Evolutionary conservation across 1,140 invertebrate genomes (phyloP).

Genomic region (Steinernema khuongi): DNA sequence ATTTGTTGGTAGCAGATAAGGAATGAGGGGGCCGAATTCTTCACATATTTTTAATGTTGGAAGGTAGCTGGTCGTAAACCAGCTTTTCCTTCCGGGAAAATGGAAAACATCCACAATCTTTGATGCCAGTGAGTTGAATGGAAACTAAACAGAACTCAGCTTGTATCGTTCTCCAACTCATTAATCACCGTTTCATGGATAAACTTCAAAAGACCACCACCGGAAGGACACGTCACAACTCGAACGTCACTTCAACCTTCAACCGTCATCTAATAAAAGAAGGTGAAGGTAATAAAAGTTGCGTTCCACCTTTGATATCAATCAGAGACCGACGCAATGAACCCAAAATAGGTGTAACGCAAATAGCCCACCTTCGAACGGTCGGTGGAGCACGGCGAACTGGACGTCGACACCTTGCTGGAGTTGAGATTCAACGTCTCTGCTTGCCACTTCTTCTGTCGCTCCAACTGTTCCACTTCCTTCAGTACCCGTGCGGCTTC

Average conservation of each 20-base stretch:
- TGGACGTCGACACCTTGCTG: background rate
- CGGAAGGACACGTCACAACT: no score
- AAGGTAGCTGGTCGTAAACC: background rate
- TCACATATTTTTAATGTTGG: background rate
- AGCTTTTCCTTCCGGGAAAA: constrained; percentile 1
- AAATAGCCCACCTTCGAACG: background rate
- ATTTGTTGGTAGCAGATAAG: background rate
- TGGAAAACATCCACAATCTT: no score
- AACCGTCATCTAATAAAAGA: no score
- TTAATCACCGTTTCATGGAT: no score
- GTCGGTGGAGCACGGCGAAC: background rate
- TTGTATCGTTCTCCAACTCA: no score
- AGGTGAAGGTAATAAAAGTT: background rate
- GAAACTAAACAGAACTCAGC: no score
- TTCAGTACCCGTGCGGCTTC: background rate
- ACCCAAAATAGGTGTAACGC: no score
- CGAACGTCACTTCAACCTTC: no score
- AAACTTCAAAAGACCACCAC: no score
- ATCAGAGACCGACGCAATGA: no score
- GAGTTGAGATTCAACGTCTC: background rate
- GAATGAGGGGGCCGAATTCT: background rate
- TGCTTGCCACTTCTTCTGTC: background rate
- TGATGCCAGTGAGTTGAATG: no score
- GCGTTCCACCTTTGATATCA: no score
- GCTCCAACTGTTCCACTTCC: background rate